These are phyloP conservation scores for Gallirallus australis DNA, from an alignment of 2,797 vertebrate species.

Conservation along the genomic window DNA sequence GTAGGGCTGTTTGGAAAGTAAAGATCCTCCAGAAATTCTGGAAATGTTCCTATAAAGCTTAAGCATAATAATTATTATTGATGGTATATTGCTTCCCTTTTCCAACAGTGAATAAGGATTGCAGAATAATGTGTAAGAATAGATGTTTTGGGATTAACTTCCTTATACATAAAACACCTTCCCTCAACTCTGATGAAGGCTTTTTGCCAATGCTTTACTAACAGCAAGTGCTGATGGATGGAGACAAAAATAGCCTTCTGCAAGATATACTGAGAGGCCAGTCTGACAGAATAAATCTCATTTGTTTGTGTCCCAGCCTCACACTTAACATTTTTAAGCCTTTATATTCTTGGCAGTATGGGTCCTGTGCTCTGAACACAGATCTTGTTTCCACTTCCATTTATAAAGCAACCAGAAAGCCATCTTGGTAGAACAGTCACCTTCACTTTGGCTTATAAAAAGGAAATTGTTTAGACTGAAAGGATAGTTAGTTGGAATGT, in stretches of 20 bases:
- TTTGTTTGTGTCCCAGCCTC: background rate
- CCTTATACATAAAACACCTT: background rate
- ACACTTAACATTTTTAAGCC: background rate
- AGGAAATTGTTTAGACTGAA: background rate
- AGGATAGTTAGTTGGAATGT: background rate
- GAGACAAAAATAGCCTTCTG: background rate
- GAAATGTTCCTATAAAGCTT: background rate
- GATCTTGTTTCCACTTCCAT: background rate
- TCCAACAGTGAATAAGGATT: background rate
- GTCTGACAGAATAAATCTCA: background rate
- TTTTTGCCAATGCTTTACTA: background rate
- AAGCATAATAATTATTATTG: conserved; percentile 4
- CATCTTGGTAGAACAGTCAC: background rate
- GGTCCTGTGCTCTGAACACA: background rate
- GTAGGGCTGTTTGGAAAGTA: conserved; percentile 1
- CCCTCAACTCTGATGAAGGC: background rate
- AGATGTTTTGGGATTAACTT: background rate
- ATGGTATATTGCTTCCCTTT: background rate
- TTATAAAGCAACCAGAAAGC: background rate
- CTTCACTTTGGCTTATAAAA: background rate
- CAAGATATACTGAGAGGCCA: background rate
- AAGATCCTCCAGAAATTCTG: background rate
- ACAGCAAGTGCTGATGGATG: background rate
- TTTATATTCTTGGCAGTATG: background rate
- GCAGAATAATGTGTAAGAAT: background rate